Evolutionary conservation across 2,888 invertebrate genomes (phyloP).

Genomic region (Parnassius apollo): DNA sequence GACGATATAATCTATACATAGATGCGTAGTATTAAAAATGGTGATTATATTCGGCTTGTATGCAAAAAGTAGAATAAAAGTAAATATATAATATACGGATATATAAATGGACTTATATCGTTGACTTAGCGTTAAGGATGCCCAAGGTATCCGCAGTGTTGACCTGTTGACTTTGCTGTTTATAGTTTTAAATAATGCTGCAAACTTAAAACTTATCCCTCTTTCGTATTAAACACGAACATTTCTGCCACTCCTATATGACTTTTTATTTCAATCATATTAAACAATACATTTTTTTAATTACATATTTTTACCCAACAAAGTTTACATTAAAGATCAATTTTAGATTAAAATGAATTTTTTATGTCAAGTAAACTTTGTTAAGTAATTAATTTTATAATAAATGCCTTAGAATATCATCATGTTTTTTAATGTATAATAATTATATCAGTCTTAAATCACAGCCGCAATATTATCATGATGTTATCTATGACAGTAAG

Average conservation of each 20-base stretch:
- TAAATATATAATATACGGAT: slow-evolving; percentile 40
- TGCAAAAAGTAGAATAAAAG: slow-evolving; percentile 70
- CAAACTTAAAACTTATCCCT: slow-evolving; percentile 79
- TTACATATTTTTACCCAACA: slow-evolving; percentile 35
- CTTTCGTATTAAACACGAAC: slow-evolving; percentile 50
- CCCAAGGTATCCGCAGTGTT: slow-evolving; percentile 76
- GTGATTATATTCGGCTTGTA: slow-evolving; percentile 69
- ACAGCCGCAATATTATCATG: slow-evolving; percentile 42
- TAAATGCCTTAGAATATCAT: slow-evolving; percentile 42
- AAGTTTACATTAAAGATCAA: slow-evolving; percentile 34
- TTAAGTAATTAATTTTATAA: slow-evolving; percentile 15
- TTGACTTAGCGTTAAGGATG: slow-evolving; percentile 77
- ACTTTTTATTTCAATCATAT: slow-evolving; percentile 20
- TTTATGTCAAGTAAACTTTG: slow-evolving; percentile 19
- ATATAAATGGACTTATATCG: slow-evolving; percentile 69
- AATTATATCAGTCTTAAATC: slow-evolving; percentile 32
- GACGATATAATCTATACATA: slow-evolving; percentile 58
- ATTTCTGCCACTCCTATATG: slow-evolving; percentile 38
- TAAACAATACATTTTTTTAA: slow-evolving; percentile 19
- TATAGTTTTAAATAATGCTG: slow-evolving; percentile 58
- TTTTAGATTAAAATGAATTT: not conserved
- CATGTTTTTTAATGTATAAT: slow-evolving; percentile 34
- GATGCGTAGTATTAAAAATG: slow-evolving; percentile 70
- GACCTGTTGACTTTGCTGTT: slow-evolving; percentile 70
- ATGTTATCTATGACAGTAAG: slow-evolving; percentile 39